A percentile compares a stretch with the other conserved stretches of the same genome.
Evolutionary conservation across 30 jellyfish, hydroid and myxozoan species (phyloP).

Genomic region (Aurelia sp.): DNA sequence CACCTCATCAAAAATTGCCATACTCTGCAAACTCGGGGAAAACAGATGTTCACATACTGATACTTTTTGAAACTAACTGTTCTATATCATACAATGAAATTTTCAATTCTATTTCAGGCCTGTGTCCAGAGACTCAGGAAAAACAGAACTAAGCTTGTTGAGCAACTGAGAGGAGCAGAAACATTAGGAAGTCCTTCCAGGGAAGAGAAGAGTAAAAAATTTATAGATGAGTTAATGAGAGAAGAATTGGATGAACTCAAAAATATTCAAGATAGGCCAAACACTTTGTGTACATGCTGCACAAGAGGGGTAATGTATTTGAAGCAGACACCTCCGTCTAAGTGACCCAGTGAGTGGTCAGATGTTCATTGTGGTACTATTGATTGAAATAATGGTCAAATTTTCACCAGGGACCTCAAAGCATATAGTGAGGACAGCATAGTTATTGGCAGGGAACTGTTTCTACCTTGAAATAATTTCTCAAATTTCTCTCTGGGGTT

Average conservation of each 20-base stretch:
- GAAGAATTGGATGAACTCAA: conserved; percentile 71
- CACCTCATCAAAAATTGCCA: too few species aligned
- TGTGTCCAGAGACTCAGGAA: conserved; percentile 71
- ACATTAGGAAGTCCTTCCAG: background rate
- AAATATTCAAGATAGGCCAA: conserved; percentile 1
- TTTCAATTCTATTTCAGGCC: conserved; percentile 40
- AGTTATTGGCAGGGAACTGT: too few species aligned
- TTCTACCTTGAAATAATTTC: too few species aligned
- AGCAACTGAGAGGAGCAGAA: conserved; percentile 44
- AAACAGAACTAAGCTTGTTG: conserved; percentile 69
- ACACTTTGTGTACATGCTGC: conserved; percentile 37
- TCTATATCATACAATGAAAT: background rate
- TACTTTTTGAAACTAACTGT: background rate
- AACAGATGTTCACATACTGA: background rate
- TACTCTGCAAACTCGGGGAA: too few species aligned
- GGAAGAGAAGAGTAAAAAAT: conserved; percentile 57
- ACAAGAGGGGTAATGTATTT: conserved; percentile 21
- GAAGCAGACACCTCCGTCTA: too few species aligned
- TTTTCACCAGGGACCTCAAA: too few species aligned
- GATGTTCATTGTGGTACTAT: too few species aligned
- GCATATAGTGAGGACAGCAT: too few species aligned
- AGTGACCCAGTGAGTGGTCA: too few species aligned
- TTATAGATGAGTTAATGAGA: conserved; percentile 71
- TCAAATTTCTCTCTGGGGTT: too few species aligned
- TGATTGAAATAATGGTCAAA: too few species aligned